Evolutionary conservation across 2,113 vertebrate genomes (phyloP).

Genomic region (Illadopsis cleaveri): DNA sequence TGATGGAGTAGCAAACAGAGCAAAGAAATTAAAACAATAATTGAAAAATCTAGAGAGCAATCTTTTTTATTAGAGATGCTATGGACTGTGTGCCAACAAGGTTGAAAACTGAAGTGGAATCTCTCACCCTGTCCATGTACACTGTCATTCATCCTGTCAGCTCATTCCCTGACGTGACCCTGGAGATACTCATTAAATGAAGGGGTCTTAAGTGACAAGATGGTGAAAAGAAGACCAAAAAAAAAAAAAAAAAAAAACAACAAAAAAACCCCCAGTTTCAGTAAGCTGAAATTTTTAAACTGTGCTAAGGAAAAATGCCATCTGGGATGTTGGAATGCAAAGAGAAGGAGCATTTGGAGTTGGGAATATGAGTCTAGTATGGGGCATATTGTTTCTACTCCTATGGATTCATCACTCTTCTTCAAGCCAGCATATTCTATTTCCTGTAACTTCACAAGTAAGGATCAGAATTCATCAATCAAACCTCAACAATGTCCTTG

Average conservation of each 20-base stretch:
- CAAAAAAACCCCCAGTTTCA: too few relatives aligned
- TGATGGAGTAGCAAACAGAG: background rate
- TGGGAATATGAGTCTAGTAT: background rate
- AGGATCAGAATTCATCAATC: background rate
- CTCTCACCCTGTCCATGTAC: background rate
- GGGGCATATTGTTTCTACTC: slow-evolving; percentile 16
- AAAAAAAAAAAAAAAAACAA: background rate
- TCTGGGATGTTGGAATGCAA: background rate
- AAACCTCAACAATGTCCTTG: background rate
- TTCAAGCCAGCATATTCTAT: background rate
- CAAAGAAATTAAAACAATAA: slow-evolving; percentile 38
- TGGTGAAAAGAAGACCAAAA: background rate
- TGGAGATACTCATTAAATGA: background rate
- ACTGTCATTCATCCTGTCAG: background rate
- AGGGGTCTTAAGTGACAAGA: background rate
- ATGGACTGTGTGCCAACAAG: background rate
- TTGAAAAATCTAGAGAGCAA: slow-evolving; percentile 15
- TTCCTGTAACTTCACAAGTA: background rate
- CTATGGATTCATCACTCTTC: background rate
- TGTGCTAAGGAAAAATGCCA: background rate
- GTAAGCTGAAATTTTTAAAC: background rate
- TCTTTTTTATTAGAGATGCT: slow-evolving; percentile 3
- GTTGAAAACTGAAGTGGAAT: background rate
- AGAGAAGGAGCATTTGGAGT: slow-evolving; percentile 19
- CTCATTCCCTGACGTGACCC: background rate